Conservation (phyloP, 2,113 vertebrate genomes). For the Calypte anna region DNA sequence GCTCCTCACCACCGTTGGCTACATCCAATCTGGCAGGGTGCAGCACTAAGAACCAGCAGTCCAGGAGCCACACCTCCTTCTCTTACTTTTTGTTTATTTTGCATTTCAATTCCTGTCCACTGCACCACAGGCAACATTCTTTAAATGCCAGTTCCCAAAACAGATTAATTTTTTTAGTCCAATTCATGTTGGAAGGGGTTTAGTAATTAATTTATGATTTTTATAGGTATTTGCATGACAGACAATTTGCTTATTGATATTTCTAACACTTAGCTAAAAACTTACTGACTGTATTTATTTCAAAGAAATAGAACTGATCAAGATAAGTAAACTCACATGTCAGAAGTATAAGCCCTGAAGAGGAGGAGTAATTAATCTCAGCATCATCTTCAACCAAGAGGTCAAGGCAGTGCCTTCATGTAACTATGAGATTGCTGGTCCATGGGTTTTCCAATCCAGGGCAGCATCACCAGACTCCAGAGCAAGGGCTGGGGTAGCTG, state of each 20-base stretch:
- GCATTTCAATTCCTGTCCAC: neutral
- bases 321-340: neutral
- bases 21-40: no score
- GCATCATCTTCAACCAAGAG: neutral
- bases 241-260: neutral
- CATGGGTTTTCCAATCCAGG: neutral
- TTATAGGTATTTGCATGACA: neutral
- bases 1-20: neutral
- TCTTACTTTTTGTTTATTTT: neutral
- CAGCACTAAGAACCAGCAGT: no score
- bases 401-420: accelerated
- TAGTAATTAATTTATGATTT: neutral
- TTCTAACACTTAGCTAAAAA: neutral
- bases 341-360: neutral
- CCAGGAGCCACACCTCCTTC: neutral
- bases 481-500: neutral
- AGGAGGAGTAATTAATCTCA: neutral
- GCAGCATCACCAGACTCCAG: accelerated
- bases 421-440: neutral
- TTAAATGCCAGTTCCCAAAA: neutral
- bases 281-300: neutral
- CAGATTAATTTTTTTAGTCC: neutral
- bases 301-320: neutral
- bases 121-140: neutral
- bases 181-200: neutral